Evolutionary conservation across 2,797 vertebrate genomes (phyloP).

Genomic region (Scomberomorus guttatus): DNA sequence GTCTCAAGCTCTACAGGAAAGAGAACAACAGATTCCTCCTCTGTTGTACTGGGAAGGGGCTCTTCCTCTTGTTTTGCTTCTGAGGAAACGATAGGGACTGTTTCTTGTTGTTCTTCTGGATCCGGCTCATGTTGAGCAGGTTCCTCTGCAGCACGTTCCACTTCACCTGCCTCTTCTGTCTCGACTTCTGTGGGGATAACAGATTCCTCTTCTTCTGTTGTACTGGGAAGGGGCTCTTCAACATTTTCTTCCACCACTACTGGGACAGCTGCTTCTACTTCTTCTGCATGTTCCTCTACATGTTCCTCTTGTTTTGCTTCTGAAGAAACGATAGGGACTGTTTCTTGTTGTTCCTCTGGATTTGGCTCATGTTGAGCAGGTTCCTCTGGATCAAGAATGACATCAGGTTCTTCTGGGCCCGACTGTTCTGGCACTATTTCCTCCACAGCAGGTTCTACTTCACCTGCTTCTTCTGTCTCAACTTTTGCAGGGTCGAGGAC

Average conservation of each 20-base stretch:
- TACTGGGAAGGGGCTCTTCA: neutral
- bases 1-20: conserved; percentile 3
- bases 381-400: conserved; percentile 6
- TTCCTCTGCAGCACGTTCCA: conserved; percentile 5
- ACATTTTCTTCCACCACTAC: conserved; percentile 1
- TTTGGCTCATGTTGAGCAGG: neutral
- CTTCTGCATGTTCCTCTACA: neutral
- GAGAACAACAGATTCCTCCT: conserved; percentile 11
- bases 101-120: neutral
- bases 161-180: neutral
- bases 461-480: conserved; percentile 4
- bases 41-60: neutral
- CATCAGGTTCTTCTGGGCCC: neutral
- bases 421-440: neutral
- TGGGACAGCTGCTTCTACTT: neutral
- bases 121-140: neutral
- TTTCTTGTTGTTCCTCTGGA: neutral
- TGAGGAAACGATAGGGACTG: neutral
- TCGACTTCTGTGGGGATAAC: conserved; percentile 14
- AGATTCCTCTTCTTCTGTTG: conserved; percentile 6
- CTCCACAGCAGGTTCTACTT: conserved; percentile 3
- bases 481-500: neutral
- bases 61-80: conserved; percentile 2
- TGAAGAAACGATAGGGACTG: neutral
- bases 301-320: neutral